phyloP scores from a whole-genome alignment of 2,888 invertebrate species.

The Leptopterna dolabrata region DNA sequence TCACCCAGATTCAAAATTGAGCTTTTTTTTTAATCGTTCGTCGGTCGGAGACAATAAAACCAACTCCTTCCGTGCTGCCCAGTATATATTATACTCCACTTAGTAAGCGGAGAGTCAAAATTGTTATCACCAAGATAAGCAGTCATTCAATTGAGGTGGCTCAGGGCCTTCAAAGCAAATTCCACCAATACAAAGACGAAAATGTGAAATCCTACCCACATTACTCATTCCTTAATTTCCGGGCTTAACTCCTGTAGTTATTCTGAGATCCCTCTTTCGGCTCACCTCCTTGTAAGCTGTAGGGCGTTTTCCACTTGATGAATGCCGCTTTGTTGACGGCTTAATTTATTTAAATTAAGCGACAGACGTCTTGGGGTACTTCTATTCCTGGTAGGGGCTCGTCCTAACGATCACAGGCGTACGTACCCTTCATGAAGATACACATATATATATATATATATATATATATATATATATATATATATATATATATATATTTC shows the following conservation, averaged over 20 bases:
- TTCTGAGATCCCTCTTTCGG: neutral
- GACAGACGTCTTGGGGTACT: neutral
- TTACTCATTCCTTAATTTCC: neutral
- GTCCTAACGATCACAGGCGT: constrained; percentile 28
- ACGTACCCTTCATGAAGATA: neutral
- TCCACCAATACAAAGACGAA: neutral
- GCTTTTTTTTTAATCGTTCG: no score
- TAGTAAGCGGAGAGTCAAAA: no score
- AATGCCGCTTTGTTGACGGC: neutral
- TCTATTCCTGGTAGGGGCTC: neutral
- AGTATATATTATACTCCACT: no score
- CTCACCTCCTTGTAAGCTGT: neutral
- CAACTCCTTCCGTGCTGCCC: no score
- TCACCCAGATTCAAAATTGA: no score
- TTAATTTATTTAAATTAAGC: constrained; percentile 41
- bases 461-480: no score
- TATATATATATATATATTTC: no score
- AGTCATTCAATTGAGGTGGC: no score
- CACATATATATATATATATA: no score
- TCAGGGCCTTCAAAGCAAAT: neutral
- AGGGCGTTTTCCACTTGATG: constrained; percentile 12
- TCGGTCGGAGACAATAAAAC: no score
- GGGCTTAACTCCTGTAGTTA: neutral
- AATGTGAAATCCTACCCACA: neutral
- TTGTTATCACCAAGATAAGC: no score